Evolutionary conservation across 2,888 invertebrate species (phyloP).

Genomic region (Chelonus formosanus): DNA sequence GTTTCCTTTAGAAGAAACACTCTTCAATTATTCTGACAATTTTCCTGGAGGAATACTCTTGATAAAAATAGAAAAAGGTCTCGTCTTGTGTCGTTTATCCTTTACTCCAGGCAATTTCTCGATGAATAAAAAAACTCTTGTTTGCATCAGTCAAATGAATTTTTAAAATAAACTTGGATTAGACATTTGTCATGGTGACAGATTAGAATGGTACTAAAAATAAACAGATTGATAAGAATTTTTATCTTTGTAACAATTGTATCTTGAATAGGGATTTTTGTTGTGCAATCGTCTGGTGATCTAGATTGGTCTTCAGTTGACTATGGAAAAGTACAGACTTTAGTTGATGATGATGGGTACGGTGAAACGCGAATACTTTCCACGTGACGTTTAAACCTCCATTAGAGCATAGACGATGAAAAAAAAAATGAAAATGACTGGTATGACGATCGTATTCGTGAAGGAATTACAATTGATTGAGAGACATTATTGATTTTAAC

Average conservation of each 20-base stretch:
- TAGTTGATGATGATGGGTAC: background rate
- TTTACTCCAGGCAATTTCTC: too few relatives aligned
- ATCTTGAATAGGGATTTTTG: too few relatives aligned
- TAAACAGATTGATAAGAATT: too few relatives aligned
- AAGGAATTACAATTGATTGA: constrained; percentile 14
- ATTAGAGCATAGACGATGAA: background rate
- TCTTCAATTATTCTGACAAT: background rate
- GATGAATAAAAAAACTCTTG: too few relatives aligned
- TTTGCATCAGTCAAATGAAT: background rate
- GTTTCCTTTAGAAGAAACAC: background rate
- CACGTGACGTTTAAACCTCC: background rate
- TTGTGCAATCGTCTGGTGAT: background rate
- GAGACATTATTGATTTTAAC: constrained; percentile 11
- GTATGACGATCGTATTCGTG: constrained; percentile 4
- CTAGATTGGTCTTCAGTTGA: background rate
- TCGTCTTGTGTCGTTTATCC: background rate
- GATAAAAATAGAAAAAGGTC: background rate
- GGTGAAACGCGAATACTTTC: background rate
- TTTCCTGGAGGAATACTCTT: background rate
- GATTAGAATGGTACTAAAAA: background rate
- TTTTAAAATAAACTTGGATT: background rate
- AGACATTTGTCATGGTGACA: background rate
- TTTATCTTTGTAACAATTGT: too few relatives aligned
- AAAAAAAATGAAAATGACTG: constrained; percentile 10
- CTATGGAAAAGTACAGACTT: constrained; percentile 12